Evolutionary conservation across 2,888 invertebrate genomes (phyloP), one percentile per base, ranked within the genome.

Genomic region (Liopterus haemorrhoidalis): DNA sequence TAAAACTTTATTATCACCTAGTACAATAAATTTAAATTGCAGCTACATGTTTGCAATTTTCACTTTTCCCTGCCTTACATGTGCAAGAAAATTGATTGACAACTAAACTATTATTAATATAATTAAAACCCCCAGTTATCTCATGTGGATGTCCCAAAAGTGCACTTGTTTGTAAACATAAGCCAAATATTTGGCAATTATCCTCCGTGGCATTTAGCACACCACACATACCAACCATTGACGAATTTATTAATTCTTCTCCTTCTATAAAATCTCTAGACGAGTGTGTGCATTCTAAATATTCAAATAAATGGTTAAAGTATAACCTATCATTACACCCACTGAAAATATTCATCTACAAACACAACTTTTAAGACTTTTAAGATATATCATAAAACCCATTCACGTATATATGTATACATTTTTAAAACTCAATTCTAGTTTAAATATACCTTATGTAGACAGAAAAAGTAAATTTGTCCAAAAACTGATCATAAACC

Each of bases 31-130:
- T 28, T 37, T 48, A 46, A 35, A 46, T 42, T 24, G 46, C 52
- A n/a, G 48, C 32, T 22, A 41, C 48, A 43, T 54, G 54, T 35
- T 54, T 52, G 27, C 52, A 52, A 25, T 41, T 36, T 35, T 41
- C 40, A 8, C 51, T 40, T 36, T 41, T 32, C 19, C 54, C 52
- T 30, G 47, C 40, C 18, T 40, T 27, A 25, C 40, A 40, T 12
- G 40, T 28, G n/a, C 40, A 40, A 28, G 18, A 31, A 12, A 12
- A 31, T n/a, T n/a, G n/a, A 31, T 15, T 16, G 16, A 8, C 3
- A 31, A 31, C 18, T 31, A 16, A 16, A 5, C 14, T 31, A 5
- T 12, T 31, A 31, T 12, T 31, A 16, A 16, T 5, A 31, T 5
- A 31, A 3, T 3, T 4, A 16, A 31, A 31, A 12, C 14, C 18